A percentile compares a stretch with the other conserved stretches of the same genome.
These are phyloP conservation scores for Endomychus coccineus DNA, from an alignment of 2,888 invertebrate species.

Conservation along the genomic window DNA sequence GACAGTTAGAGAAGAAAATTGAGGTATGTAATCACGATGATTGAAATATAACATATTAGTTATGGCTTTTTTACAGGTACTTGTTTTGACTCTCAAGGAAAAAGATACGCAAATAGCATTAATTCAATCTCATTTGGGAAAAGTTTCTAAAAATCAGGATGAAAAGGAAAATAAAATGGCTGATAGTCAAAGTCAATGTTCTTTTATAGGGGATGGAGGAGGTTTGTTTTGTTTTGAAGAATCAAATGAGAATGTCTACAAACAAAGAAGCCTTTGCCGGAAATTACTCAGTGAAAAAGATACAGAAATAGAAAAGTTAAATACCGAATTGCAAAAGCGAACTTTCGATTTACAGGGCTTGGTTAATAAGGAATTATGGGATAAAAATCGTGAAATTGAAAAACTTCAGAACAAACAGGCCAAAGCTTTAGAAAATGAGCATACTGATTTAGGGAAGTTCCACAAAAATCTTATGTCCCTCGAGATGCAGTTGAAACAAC, in stretches of 20 bases:
- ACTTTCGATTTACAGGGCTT: conserved; percentile 44
- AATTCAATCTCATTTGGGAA: conserved; percentile 30
- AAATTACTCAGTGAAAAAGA: conserved; percentile 14
- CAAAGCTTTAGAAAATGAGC: conserved; percentile 27
- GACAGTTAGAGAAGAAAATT: conserved; percentile 39
- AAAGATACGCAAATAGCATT: conserved; percentile 39
- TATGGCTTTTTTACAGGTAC: conserved; percentile 35
- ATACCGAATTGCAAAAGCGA: conserved; percentile 42
- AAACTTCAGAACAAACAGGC: conserved; percentile 40
- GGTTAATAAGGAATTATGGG: conserved; percentile 52
- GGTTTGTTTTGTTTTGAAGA: neutral
- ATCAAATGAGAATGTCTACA: conserved; percentile 11
- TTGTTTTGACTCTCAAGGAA: conserved; percentile 36
- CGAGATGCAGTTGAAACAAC: conserved; percentile 33
- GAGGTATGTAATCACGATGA: no score
- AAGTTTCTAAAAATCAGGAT: conserved; percentile 30
- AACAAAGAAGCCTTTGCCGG: no score
- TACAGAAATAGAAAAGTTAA: conserved; percentile 46
- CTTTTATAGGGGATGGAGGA: neutral
- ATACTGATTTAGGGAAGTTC: conserved; percentile 35
- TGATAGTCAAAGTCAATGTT: conserved; percentile 41
- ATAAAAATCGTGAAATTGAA: conserved; percentile 52
- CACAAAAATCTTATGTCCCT: conserved; percentile 41
- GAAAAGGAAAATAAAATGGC: conserved; percentile 37
- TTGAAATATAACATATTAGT: no score